phyloP scores from a whole-genome alignment of 2,888 invertebrate genomes.

The Cataglyphis cursor region DNA sequence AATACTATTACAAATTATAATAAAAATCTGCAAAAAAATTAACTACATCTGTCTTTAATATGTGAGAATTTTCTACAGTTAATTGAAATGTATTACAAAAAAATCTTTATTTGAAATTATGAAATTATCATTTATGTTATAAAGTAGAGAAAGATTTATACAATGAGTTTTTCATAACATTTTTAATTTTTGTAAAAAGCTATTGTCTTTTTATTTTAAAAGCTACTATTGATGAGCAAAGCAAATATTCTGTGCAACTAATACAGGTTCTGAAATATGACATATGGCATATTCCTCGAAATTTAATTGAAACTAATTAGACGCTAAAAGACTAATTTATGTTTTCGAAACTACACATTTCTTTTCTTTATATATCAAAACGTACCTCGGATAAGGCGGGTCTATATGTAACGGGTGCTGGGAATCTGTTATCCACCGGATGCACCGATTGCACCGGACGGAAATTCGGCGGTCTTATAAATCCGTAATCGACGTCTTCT shows the following conservation, averaged over 20 bases:
- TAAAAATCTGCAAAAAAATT: background rate
- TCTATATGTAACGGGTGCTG: constrained; percentile 72
- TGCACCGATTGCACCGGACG: constrained; percentile 75
- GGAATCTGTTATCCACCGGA: constrained; percentile 71
- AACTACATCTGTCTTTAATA: background rate
- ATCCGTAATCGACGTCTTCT: constrained; percentile 86
- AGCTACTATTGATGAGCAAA: background rate
- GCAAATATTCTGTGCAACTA: background rate
- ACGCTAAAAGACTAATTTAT: background rate
- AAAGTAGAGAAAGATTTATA: background rate
- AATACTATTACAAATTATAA: background rate
- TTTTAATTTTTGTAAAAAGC: background rate
- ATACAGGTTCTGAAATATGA: background rate
- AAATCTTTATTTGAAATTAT: background rate
- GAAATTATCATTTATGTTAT: background rate
- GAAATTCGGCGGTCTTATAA: constrained; percentile 87
- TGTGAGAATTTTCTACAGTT: background rate
- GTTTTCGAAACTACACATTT: background rate
- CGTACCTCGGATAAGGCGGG: constrained; percentile 73
- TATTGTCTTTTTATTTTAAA: background rate
- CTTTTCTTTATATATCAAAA: background rate
- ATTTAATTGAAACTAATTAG: background rate
- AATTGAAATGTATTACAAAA: background rate
- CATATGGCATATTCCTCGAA: background rate
- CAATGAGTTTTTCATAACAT: background rate